Conservation (phyloP, 1,140 invertebrate species). For the Ganaspis sp. region DNA sequence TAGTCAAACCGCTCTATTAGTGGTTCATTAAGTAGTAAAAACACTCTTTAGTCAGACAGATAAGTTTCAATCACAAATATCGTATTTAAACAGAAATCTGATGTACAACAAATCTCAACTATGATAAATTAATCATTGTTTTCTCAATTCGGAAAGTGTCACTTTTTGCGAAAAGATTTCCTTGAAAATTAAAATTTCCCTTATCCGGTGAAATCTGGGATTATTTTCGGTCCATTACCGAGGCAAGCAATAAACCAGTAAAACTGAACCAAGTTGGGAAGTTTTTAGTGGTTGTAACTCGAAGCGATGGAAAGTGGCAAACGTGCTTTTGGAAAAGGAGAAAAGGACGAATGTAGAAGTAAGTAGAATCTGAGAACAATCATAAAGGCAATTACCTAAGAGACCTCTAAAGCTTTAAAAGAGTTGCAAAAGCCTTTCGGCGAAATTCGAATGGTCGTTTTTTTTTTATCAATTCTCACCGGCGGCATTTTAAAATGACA, state of each 20-base stretch:
- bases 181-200: neutral
- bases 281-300: constrained; percentile 24
- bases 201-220: neutral
- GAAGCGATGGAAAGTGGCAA: neutral
- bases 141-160: neutral
- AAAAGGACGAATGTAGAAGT: neutral
- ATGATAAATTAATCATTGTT: too few species aligned
- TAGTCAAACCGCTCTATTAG: too few species aligned
- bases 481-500: neutral
- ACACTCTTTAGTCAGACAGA: too few species aligned
- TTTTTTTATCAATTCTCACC: neutral
- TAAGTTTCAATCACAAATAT: too few species aligned
- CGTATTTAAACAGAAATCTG: too few species aligned
- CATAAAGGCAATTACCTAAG: constrained; percentile 25
- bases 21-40: too few species aligned
- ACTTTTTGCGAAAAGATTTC: too few species aligned
- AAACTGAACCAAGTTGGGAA: constrained; percentile 14
- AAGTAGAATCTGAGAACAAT: constrained; percentile 1
- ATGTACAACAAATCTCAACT: too few species aligned
- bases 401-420: constrained; percentile 5
- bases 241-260: constrained; percentile 10
- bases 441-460: neutral
- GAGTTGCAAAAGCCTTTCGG: neutral
- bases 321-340: neutral
- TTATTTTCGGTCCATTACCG: constrained; percentile 21